These are phyloP conservation scores for Frieseomelitta varia DNA, from an alignment of 1,140 invertebrate species.

Conservation along the genomic window DNA sequence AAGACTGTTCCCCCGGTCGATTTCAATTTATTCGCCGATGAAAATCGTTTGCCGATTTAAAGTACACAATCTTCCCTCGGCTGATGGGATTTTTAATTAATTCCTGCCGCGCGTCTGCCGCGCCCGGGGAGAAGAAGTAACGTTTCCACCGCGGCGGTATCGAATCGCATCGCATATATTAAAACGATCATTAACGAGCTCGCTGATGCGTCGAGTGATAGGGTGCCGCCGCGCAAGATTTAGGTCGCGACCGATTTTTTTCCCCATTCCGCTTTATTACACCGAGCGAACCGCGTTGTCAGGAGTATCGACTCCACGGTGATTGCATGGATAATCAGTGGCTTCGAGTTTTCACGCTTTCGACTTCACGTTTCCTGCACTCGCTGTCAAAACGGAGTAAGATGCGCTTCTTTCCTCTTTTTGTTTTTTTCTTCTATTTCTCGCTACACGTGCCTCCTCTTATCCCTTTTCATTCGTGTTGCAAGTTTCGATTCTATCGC, in stretches of 20 bases:
- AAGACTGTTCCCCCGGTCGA: not conserved
- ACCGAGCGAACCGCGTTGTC: not conserved
- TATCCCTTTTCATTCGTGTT: not conserved
- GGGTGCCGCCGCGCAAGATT: conserved; percentile 11
- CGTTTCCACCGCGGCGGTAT: not conserved
- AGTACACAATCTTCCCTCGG: conserved; percentile 22
- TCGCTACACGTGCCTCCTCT: not conserved
- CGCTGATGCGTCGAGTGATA: conserved; percentile 27
- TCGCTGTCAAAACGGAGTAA: not conserved
- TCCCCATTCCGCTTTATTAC: conserved; percentile 33
- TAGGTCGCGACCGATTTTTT: conserved; percentile 48
- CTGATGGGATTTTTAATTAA: conserved; percentile 49
- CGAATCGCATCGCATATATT: conserved; percentile 22
- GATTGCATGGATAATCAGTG: conserved; percentile 21
- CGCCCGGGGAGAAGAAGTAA: not conserved
- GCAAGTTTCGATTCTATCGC: not conserved
- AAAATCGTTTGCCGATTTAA: conserved; percentile 39
- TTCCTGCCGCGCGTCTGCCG: conserved; percentile 2
- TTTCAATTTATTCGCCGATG: conserved; percentile 41
- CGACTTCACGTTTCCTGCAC: not conserved
- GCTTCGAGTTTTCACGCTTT: not conserved
- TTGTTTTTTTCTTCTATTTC: not conserved
- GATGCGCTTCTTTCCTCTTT: not conserved
- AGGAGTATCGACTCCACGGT: conserved; percentile 15
- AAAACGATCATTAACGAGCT: conserved; percentile 38